A percentile compares a stretch with the other conserved stretches of the same genome.
Conservation (phyloP, 1,140 invertebrate species). For the Ylistrum balloti region DNA sequence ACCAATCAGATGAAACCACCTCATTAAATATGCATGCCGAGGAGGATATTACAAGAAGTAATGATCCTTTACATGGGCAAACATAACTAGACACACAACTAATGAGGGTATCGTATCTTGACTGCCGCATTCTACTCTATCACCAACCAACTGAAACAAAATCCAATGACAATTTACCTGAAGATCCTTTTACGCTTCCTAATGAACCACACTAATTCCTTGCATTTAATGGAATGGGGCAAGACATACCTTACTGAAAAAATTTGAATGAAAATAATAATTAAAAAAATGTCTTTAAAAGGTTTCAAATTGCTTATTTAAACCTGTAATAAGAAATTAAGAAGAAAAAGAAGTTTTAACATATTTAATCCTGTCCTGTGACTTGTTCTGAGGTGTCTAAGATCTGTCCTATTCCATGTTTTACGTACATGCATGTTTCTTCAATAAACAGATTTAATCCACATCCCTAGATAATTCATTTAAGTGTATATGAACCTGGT, state of each 20-base stretch:
- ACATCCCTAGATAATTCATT: background rate
- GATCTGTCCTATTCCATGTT: background rate
- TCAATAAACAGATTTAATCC: background rate
- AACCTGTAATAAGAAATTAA: background rate
- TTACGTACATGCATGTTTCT: no score
- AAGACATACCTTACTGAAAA: background rate
- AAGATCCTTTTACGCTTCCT: background rate
- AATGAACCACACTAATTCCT: background rate
- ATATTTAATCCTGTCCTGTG: background rate
- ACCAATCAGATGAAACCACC: slow-evolving; percentile 24
- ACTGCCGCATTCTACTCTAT: slow-evolving; percentile 3
- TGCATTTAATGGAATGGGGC: background rate
- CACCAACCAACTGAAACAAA: slow-evolving; percentile 24
- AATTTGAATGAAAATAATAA: background rate
- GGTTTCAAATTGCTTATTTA: background rate
- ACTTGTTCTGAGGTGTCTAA: background rate
- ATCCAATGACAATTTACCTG: background rate
- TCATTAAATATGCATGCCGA: slow-evolving; percentile 34
- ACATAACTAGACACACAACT: background rate
- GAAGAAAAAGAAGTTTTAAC: background rate
- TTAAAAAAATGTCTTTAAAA: background rate
- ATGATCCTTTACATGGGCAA: background rate
- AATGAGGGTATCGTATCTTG: background rate
- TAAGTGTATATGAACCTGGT: no score
- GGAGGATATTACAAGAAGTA: background rate